Percentiles rank a stretch among this genome's conserved stretches.
phyloP scores from a whole-genome alignment of 2,888 invertebrate genomes.

The Cheilosia vernalis region DNA sequence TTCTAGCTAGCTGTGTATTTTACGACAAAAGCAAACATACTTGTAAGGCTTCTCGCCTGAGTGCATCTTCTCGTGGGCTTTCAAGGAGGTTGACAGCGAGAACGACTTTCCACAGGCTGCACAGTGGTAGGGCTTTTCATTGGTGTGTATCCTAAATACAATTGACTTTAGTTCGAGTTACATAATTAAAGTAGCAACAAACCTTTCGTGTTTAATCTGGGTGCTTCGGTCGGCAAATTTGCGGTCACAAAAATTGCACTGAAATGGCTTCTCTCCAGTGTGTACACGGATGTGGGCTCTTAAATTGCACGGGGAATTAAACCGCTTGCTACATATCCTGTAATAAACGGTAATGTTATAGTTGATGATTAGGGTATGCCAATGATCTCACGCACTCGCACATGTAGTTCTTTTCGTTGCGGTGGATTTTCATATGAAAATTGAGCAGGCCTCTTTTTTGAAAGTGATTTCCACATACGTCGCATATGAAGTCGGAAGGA shows the following conservation, averaged over 20 bases:
- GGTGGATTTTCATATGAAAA: constrained; percentile 78
- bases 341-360: constrained; percentile 3
- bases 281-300: constrained; percentile 82
- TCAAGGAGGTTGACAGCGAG: constrained; percentile 79
- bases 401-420: constrained; percentile 79
- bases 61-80: constrained; percentile 80
- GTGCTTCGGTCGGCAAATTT: constrained; percentile 82
- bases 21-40: constrained; percentile 57
- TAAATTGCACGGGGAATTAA: constrained; percentile 81
- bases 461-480: constrained; percentile 77
- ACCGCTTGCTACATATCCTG: constrained; percentile 80
- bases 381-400: constrained; percentile 79
- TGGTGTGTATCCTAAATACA: constrained; percentile 79
- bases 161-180: neutral
- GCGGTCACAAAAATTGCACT: constrained; percentile 79
- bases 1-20: neutral
- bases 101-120: constrained; percentile 79
- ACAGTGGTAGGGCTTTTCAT: constrained; percentile 80
- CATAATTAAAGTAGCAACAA: neutral
- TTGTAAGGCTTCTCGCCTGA: constrained; percentile 79
- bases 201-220: constrained; percentile 81
- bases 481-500: constrained; percentile 65
- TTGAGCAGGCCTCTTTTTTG: constrained; percentile 73
- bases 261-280: constrained; percentile 82
- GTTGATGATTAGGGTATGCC: neutral